Evolutionary conservation across 1,140 invertebrate genomes (phyloP), one percentile per base, ranked within the genome.

Genomic region (Cyphomyrmex costatus): DNA sequence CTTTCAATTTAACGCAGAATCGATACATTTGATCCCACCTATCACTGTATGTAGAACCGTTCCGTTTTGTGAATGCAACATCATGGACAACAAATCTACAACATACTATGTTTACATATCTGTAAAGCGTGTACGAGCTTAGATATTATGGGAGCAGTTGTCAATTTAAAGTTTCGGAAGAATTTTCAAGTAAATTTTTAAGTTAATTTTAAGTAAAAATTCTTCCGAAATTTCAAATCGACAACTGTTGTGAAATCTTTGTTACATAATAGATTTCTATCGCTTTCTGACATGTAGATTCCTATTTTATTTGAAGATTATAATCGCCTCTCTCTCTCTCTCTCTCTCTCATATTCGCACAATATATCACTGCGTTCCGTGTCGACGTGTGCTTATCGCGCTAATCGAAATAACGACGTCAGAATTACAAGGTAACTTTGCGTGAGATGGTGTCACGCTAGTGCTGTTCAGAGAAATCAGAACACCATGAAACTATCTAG

Each of bases 361-460:
- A 30, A 53, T 80, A 80, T 68, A 80, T 80, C 77, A 68, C 14
- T 27, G 36, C 19, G 30, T 82, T 73, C 56, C 68, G 70, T 60
- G 79, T 83, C 79, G 66, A 74, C 79, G 42, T 27, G 36, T 71
- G 51, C 65, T 82, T 82, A 82, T 82, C 79, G 53, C 56, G 65
- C 53, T 83, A 83, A 83, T 83, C 68, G 79, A 83, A 83, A 61
- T 53, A 83, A 42, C 79, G 68, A 83, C 53, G 79, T 83, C 68
- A 74, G 79, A 83, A 56, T 74, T 46, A 46, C 79, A 83, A 74
- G 79, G 58, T 73, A 83, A 83, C 66, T 46, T 21, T 24, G 30
- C 36, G n/a, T 53, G 79, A 73, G 51, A 83, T 73, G 36, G 36
- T 74, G 79, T 74, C 79, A 74, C 53, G 79, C 79, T 46, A 83